Evolutionary conservation across 2,797 vertebrate species (phyloP).

Genomic region (Poecile montanus): DNA sequence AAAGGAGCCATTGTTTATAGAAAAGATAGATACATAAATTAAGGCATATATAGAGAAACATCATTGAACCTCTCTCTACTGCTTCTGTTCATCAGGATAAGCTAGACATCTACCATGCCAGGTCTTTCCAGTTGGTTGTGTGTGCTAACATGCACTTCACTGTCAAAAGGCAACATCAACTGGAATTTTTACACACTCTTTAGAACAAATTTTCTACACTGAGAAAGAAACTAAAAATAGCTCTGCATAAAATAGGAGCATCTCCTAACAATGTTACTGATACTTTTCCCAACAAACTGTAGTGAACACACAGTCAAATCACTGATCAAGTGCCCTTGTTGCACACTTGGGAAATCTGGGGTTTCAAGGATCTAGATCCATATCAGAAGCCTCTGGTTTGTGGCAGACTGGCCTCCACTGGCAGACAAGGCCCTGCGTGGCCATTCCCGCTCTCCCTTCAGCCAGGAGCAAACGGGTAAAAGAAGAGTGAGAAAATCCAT

Average conservation of each 20-base stretch:
- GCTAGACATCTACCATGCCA: not conserved
- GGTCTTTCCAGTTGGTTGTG: not conserved
- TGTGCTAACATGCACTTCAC: rapidly evolving
- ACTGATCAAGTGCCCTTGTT: not conserved
- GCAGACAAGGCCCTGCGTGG: not conserved
- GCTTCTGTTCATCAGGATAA: not conserved
- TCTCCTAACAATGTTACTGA: not conserved
- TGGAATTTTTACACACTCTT: not conserved
- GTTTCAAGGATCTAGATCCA: not conserved
- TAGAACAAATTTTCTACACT: not conserved
- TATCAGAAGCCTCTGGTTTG: not conserved
- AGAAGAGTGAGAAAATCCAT: not conserved
- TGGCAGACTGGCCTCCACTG: not conserved
- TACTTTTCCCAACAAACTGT: not conserved
- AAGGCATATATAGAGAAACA: not conserved
- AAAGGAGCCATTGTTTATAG: not conserved
- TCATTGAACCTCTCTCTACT: not conserved
- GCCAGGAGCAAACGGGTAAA: not conserved
- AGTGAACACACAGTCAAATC: not conserved
- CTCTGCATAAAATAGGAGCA: not conserved
- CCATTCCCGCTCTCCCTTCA: rapidly evolving
- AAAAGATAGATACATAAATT: not conserved
- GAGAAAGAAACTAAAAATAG: not conserved
- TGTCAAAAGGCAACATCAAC: not conserved
- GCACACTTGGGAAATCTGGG: not conserved